Evolutionary conservation across 2,888 invertebrate genomes (phyloP), one percentile per base, ranked within the genome.

Genomic region (Sepioteuthis lessoniana): DNA sequence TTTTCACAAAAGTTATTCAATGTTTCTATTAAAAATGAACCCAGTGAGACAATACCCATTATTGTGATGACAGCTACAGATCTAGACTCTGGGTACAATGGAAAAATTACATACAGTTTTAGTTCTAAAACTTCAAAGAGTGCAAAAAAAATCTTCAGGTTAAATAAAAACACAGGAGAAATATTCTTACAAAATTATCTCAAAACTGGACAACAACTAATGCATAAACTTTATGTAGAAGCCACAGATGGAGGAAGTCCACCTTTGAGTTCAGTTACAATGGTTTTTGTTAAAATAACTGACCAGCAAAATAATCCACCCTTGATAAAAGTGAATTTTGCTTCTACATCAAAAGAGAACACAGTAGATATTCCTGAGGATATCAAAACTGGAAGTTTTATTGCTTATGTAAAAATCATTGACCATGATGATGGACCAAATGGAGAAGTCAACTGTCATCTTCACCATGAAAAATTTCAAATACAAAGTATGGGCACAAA

Each of bases 381-480:
- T 10, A 76, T 76, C n/a, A 76, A 35, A 76, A 19, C n/a, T 16
- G 76, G 76, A 76, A 76, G 76, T 13, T 76, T 76, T 35, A 4
- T 76, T 76, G 76, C 76, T 76, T 76, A 76, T 76, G 16, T 76
- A 8, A 76, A 76, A 76, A n/a, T 76, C 16, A 16, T 76, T 76
- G 76, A 76, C 76, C 76, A 76, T 76, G 76, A 76, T 76, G n/a
- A 76, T 35, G 76, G 76, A 19, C 35, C 76, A 76, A 76, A 76
- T n/a, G 76, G 76, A n/a, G 76, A 76, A 16, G 76, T 76, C 16
- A n/a, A n/a, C n/a, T 76, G 76, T n/a, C 21, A 76, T 13, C 76
- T 76, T 76, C 76, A 76, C 35, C 76, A 76, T 76, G 76, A 76
- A 16, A 76, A 76, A 76, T 76, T 76, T 76, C 76, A 76, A 76